Percentiles rank a stretch among this genome's conserved stretches.
These are phyloP conservation scores for Dolichoris vasculosae DNA, from an alignment of 1,140 invertebrate genomes.

Conservation along the genomic window DNA sequence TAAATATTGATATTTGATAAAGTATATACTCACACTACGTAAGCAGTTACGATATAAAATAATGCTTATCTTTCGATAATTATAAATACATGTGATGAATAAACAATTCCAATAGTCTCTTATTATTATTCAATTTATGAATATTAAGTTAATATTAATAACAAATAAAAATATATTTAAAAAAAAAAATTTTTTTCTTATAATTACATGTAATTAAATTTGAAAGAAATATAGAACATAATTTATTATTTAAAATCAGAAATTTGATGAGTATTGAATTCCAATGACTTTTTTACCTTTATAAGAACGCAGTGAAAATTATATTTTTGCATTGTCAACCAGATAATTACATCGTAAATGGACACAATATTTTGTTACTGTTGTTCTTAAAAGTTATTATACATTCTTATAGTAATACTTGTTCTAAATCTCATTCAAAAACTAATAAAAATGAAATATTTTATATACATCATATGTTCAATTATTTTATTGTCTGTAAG, in stretches of 20 bases:
- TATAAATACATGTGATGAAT: too few species aligned
- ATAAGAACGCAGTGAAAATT: slow-evolving; percentile 37
- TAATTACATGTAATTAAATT: neutral
- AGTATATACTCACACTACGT: too few species aligned
- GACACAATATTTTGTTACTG: neutral
- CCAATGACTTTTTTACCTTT: neutral
- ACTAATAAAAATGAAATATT: slow-evolving; percentile 23
- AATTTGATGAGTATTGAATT: slow-evolving; percentile 47
- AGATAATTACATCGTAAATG: slow-evolving; percentile 17
- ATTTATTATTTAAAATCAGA: neutral
- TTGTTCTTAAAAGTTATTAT: neutral
- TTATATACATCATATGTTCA: slow-evolving; percentile 12
- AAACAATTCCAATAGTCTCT: too few species aligned
- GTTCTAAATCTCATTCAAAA: neutral
- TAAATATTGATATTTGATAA: too few species aligned
- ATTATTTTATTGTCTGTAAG: slow-evolving; percentile 49
- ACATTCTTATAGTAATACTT: too few species aligned
- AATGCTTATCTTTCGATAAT: too few species aligned
- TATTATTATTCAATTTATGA: neutral
- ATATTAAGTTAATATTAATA: neutral
- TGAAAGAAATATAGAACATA: slow-evolving; percentile 17
- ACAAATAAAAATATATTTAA: neutral
- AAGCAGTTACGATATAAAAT: too few species aligned
- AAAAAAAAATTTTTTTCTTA: neutral
- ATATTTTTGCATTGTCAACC: slow-evolving; percentile 21